Base-by-base conservation (phyloP, 2,113 vertebrate species). In the Pomatostomus ruficeps region DNA sequence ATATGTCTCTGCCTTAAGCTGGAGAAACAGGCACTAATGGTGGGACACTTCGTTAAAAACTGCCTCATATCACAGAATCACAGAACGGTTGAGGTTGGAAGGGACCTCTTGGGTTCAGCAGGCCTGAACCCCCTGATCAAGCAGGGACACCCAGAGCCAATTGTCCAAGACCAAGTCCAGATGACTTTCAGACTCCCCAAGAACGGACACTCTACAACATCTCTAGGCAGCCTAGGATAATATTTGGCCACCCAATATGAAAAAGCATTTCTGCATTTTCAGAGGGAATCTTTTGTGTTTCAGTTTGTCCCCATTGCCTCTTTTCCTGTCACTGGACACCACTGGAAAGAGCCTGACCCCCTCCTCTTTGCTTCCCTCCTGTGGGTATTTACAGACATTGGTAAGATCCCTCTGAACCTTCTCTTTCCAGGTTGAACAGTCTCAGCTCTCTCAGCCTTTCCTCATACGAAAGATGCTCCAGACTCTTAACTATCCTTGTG, bases 191-290 rank as follows among this genome's bases (percentile, higher is more conserved):
- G 19, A 42, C 9, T 49, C 49, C 57, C 31, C 48, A 62, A 46
- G 46, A 8, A 46, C 13, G 40, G 55, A 62, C 13, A 54, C 40
- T 46, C n/a, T 15, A 62, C 10, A 38, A 17, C 29, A 6, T 46
- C n/a, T 54, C 55, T 35, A 40, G 26, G 18, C 14, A 38, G 36
- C 11, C 38, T 22, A 6, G 29, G 29, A 15, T 15, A 46, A 7
- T 40, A 20, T 62, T 3, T 35, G 40, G 29, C 21, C 48, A 35
- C 24, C 6, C 48, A 71, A 40, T 11, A 62, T 0, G 0, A 87
- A 5, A 24, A 59, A 70, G 10, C 7, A 11, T 24, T 52, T n/a
- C 54, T 18, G 14, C 7, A 35, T 43, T 51, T 33, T 51, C 52
- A 51, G 45, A 43, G 6, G 5, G 33, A 76, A 43, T 20, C 33